Base-by-base conservation (phyloP, 2,113 vertebrate genomes). In the Arizona elegans region DNA sequence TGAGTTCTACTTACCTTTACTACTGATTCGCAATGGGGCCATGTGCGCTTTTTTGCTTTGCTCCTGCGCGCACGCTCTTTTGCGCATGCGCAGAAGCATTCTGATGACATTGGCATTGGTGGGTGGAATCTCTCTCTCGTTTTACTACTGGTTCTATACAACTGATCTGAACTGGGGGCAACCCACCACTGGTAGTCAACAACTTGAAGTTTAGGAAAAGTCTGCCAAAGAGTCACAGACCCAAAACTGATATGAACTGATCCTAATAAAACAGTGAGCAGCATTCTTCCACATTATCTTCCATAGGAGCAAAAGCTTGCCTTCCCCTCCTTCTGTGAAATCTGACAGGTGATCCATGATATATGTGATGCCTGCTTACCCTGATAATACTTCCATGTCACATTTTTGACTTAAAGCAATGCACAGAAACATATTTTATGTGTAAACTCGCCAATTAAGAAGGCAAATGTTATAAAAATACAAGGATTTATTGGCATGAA, bases 391-490 rank as follows among this genome's bases (percentile, higher is more conserved):
- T 95, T 91, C 93, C 85, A n/a, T 94, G 95, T 93, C 94, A 91
- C 95, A 95, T 94, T 91, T 70, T 91, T 0, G 1, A 95, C 97
- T 97, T 87, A 96, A 93, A 90, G 94, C 95, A 85, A 94, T 96
- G 94, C 94, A 95, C 95, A 96, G 93, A 97, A 97, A 96, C 97
- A 97, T 97, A 97, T 98, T 98, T 98, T 94, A 97, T 93, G 94
- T 94, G 93, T 97, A 97, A 98, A 97, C 91, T 81, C 96, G 96
- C 95, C 97, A 98, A 98, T 98, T 98, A 98, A 97, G 97, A 96
- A 97, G 96, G 97, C 96, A 97, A 98, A 97, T 98, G 97, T 98
- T 98, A 98, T 96, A 97, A 98, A 93, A 98, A 98, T 97, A 97
- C 8, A 3, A 97, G 95, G 96, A 97, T 97, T 98, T 98, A 98